Evolutionary conservation across 92 coral and sea anemone genomes (phyloP), one percentile per base, ranked within the genome.

Genomic region (Micromussa lordhowensis): DNA sequence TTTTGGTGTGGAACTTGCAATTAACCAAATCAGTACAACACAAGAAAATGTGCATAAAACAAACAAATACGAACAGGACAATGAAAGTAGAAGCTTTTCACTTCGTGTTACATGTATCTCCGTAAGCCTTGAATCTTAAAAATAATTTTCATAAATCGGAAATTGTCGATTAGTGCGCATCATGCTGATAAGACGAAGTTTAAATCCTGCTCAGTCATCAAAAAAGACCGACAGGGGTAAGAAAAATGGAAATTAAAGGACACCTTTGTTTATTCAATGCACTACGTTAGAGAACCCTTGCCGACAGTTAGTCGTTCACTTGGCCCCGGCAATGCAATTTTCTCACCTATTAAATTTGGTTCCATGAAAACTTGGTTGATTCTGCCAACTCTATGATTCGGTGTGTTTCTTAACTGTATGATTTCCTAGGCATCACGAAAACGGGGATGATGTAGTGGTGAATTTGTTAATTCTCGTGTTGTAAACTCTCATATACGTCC

Each of bases 131-230:
- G 57, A 73, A 81, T 64, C 38, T 63, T 40, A 64, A 16, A 66
- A 12, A 66, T 18, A 64, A 68, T 81, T 64, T 35, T 51, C n/a
- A 64, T 81, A 36, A 26, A 54, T 70, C 86, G 86, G 78, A 83
- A 83, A 83, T 83, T 72, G 31, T 76, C 86, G 32, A 83, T 83
- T 83, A 83, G 77, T 11, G 26, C 28, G 51, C 4, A 36, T 32
- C 78, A 21, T 26, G 49, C 78, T 34, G 44, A 17, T 18, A 35
- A 58, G 69, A 30, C 68, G 21, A 70, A 51, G 59, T 51, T 35
- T 70, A 71, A 83, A 32, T 83, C 86, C 77, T 54, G 66, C 22
- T 81, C 49, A 81, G 28, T 73, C 57, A 38, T 81, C 59, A 81
- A 61, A 63, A 35, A 3, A 24, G 74, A 36, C 73, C 32, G 83